phyloP scores from a whole-genome alignment of 2,113 vertebrate species.

The Muntiacus muntjak region DNA sequence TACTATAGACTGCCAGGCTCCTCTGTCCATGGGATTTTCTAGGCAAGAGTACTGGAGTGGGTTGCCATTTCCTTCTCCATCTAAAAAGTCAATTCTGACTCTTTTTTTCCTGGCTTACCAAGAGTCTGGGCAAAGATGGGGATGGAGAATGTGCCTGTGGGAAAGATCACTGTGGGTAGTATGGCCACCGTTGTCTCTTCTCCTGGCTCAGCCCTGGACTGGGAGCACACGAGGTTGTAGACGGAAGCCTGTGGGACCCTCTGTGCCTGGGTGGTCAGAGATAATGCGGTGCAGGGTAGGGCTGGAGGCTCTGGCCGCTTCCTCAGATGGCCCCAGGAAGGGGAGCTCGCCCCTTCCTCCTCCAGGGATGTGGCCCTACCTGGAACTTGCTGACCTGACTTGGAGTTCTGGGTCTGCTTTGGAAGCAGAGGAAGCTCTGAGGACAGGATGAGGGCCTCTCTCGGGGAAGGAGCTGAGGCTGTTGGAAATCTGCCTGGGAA shows the following conservation, averaged over 20 bases:
- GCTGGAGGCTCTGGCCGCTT: neutral
- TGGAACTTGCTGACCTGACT: neutral
- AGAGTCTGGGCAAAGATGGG: neutral
- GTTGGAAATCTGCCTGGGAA: neutral
- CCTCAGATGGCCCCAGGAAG: neutral
- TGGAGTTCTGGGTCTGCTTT: neutral
- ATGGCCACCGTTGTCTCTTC: neutral
- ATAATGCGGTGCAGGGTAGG: rapidly evolving
- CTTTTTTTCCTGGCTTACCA: neutral
- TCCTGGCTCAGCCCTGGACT: neutral
- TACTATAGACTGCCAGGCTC: neutral
- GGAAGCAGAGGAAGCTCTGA: neutral
- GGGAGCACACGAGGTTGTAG: neutral
- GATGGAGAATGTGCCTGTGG: neutral
- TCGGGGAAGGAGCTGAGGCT: neutral
- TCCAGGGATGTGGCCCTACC: neutral
- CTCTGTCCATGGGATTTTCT: rapidly evolving
- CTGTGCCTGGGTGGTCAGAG: too few relatives aligned
- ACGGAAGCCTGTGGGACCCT: neutral
- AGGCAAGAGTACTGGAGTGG: neutral
- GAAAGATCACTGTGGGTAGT: neutral
- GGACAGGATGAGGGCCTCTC: neutral
- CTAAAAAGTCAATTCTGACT: conserved; percentile 8
- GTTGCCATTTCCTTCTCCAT: neutral
- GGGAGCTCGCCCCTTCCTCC: neutral